A percentile compares a stretch with the other conserved stretches of the same genome.
These are phyloP conservation scores for Pachyseris speciosa DNA, from an alignment of 64 coral and sea anemone species.

Conservation along the genomic window DNA sequence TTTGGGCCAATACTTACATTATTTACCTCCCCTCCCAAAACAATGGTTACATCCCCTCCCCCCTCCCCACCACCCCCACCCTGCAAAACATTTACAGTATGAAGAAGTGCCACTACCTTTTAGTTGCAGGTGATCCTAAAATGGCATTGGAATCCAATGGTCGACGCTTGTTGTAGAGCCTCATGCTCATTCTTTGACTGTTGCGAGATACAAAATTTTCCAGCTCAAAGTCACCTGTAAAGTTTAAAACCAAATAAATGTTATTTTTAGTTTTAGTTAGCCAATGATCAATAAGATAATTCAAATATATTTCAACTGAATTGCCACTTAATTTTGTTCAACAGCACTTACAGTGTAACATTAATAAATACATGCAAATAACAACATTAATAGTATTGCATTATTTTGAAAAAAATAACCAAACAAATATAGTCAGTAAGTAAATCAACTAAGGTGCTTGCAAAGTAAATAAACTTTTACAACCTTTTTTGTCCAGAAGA, in stretches of 20 bases:
- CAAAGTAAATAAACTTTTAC: not conserved
- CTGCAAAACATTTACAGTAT: too few species aligned
- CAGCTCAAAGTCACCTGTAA: slow-evolving; percentile 67
- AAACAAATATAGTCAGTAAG: not conserved
- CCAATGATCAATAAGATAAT: not conserved
- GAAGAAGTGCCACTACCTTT: slow-evolving; percentile 43
- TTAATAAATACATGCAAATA: too few species aligned
- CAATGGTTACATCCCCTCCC: too few species aligned
- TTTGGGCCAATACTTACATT: too few species aligned
- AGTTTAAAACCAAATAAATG: not conserved
- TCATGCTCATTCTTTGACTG: slow-evolving; percentile 78
- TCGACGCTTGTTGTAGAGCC: slow-evolving; percentile 67
- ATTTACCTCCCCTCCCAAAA: too few species aligned
- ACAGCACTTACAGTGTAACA: too few species aligned
- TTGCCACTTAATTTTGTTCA: too few species aligned
- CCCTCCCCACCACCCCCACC: too few species aligned
- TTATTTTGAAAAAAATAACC: too few species aligned
- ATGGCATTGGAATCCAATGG: slow-evolving; percentile 16
- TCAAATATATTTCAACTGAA: too few species aligned
- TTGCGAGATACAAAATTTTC: slow-evolving; percentile 61
- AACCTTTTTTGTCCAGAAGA: slow-evolving; percentile 10
- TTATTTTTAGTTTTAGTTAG: not conserved
- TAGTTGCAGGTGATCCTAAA: slow-evolving; percentile 63
- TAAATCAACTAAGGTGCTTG: not conserved
- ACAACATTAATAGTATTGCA: too few species aligned